Conservation (phyloP, 2,113 vertebrate genomes). For the Podocnemis expansa region DNA sequence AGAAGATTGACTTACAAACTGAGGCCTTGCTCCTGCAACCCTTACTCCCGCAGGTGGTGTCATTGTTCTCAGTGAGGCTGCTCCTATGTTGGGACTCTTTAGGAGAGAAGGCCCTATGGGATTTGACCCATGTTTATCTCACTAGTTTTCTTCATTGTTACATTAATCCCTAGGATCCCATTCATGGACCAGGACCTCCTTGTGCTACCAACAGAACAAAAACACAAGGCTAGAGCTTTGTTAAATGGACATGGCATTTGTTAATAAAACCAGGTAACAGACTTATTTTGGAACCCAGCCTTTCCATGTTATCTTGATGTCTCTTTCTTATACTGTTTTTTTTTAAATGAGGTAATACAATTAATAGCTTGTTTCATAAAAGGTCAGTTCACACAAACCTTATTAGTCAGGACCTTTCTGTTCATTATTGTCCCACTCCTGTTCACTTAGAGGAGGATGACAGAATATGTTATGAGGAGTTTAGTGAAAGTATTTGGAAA, state of each 20-base stretch:
- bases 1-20: not conserved
- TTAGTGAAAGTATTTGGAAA: no score
- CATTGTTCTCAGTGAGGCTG: not conserved
- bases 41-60: not conserved
- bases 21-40: no score
- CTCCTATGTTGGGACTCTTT: not conserved
- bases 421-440: not conserved
- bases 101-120: fast-evolving
- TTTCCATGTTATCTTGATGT: not conserved
- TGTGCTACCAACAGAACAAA: not conserved
- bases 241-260: not conserved
- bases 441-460: no score
- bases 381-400: not conserved
- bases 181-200: not conserved
- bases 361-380: not conserved
- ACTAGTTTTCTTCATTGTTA: not conserved
- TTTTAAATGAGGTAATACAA: not conserved
- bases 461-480: no score
- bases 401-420: not conserved
- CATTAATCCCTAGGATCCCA: not conserved
- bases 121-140: fast-evolving
- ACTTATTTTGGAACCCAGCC: not conserved
- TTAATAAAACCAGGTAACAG: not conserved
- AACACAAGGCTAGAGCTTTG: not conserved
- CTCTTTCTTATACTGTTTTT: not conserved